A percentile compares a stretch with the other conserved stretches of the same genome.
phyloP scores from a whole-genome alignment of 2,797 vertebrate species.

The Heterohyrax brucei region DNA sequence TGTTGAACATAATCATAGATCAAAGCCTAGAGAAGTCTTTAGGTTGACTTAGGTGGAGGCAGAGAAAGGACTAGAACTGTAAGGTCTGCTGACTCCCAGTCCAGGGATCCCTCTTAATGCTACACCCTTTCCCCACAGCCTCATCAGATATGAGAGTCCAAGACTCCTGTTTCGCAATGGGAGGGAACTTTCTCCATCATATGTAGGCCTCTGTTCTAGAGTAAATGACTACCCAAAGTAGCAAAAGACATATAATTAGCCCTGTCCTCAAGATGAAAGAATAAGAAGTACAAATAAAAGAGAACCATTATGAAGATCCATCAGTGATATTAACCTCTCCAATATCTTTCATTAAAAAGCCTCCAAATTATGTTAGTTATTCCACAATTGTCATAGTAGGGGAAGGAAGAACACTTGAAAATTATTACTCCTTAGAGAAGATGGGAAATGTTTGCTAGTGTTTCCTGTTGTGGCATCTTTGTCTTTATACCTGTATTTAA shows the following conservation, averaged over 20 bases:
- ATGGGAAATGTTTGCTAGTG: slow-evolving; percentile 65
- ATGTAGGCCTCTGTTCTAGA: neutral
- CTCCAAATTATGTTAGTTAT: slow-evolving; percentile 67
- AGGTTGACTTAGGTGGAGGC: neutral
- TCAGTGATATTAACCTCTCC: slow-evolving; percentile 68
- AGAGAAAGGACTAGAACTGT: neutral
- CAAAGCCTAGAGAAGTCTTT: neutral
- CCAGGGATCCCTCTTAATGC: neutral
- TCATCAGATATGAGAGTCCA: neutral
- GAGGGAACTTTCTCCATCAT: neutral
- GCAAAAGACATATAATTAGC: neutral
- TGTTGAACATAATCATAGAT: neutral
- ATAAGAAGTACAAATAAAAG: slow-evolving; percentile 77
- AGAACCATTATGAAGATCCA: slow-evolving; percentile 70
- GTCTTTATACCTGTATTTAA: neutral
- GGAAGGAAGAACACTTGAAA: slow-evolving; percentile 64
- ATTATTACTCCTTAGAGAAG: slow-evolving; percentile 66
- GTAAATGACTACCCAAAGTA: neutral
- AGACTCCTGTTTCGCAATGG: neutral
- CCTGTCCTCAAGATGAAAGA: slow-evolving; percentile 61
- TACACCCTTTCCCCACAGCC: neutral
- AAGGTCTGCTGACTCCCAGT: neutral
- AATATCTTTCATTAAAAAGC: slow-evolving; percentile 69
- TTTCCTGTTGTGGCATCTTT: neutral
- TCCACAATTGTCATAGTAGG: slow-evolving; percentile 60